Evolutionary conservation across 2,888 invertebrate genomes (phyloP).

Genomic region (Saturnia pavonia): DNA sequence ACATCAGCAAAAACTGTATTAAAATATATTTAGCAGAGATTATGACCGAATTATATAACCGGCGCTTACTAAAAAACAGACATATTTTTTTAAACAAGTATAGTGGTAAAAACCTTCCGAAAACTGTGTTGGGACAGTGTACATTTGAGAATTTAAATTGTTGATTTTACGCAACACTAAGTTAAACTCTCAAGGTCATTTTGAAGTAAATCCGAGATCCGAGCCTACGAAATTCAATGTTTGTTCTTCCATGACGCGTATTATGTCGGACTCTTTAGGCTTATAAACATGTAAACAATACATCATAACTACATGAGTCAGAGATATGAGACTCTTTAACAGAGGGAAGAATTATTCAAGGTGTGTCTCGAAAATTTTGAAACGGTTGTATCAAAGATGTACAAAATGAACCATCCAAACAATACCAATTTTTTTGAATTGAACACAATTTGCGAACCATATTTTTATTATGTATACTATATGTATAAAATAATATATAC

Average conservation of each 20-base stretch:
- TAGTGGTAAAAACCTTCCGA: too few relatives aligned
- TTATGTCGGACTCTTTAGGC: constrained; percentile 4
- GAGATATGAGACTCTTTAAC: not conserved
- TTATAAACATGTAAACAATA: constrained; percentile 1
- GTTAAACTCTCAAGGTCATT: not conserved
- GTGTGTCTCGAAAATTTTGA: not conserved
- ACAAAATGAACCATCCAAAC: not conserved
- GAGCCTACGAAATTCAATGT: not conserved
- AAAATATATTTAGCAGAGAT: too few relatives aligned
- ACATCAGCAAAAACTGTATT: too few relatives aligned
- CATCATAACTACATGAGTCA: constrained; percentile 1
- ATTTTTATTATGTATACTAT: too few relatives aligned
- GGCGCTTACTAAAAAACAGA: too few relatives aligned
- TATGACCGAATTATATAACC: too few relatives aligned
- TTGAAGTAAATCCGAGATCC: not conserved
- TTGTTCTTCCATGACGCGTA: not conserved
- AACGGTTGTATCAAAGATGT: not conserved
- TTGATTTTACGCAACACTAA: not conserved
- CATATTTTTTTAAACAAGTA: too few relatives aligned
- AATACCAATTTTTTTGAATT: not conserved
- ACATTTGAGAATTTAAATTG: not conserved
- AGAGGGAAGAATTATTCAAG: not conserved
- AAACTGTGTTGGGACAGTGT: not conserved
- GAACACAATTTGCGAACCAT: too few relatives aligned
- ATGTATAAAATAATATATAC: too few relatives aligned